Base-by-base conservation (phyloP, 1,140 invertebrate species). In the Neoseiulus cucumeris region DNA sequence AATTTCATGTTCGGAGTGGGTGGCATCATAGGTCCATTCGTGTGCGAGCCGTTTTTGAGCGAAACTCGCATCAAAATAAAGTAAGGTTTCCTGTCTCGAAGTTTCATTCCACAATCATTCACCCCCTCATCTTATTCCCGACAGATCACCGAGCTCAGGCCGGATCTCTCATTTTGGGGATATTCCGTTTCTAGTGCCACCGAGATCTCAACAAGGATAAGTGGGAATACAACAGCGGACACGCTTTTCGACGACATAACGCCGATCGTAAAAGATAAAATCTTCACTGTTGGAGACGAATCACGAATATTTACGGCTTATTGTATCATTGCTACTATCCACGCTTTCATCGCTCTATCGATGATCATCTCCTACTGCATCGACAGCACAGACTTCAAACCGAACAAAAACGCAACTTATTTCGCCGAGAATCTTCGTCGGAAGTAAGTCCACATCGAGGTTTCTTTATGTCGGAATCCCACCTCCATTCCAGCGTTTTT, bases 11-110 rank as follows among this genome's bases (percentile, higher is more conserved):
- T 59, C 22, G 51, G 51, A 29, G 25, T 59, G 17, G 51, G 51
- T 9, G 51, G 51, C 14, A 25, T 59, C 33, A 25, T 59, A 17
- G 51, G 25, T 1, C 51, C 51, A 1, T 59, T 59, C 22, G 33
- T 59, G 25, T 59, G 51, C 33, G 51, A 59, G 33, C 51, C 51
- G 51, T 59, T 59, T 33, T 20, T 59, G 22, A n/a, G 17, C n/a
- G 25, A 25, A 25, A 59, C 14, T 33, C 14, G 25, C n/a, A 25
- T 18, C 6, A 2, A n/a, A 4, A 9, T 9, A 9, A n/a, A n/a
- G n/a, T n/a, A n/a, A n/a, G n/a, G n/a, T n/a, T n/a, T n/a, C n/a
- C n/a, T n/a, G n/a, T n/a, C n/a, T n/a, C n/a, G n/a, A n/a, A n/a
- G n/a, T n/a, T n/a, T n/a, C n/a, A n/a, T n/a, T n/a, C n/a, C n/a